These are phyloP conservation scores for Heptranchias perlo DNA, from an alignment of 2,113 vertebrate genomes.

Conservation along the genomic window DNA sequence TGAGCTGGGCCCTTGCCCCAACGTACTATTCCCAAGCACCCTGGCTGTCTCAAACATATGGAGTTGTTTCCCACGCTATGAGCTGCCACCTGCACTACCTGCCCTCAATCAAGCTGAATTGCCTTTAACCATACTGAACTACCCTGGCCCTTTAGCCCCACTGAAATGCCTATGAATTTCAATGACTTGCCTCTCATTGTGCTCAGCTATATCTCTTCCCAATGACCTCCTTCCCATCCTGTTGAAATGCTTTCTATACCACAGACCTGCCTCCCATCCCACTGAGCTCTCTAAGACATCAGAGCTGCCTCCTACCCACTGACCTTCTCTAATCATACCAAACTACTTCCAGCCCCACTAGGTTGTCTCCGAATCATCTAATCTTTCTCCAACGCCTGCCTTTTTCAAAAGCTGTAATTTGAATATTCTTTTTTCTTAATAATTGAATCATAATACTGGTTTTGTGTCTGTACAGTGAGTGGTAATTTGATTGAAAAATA, in stretches of 20 bases:
- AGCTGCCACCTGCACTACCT: background rate
- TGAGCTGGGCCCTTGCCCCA: background rate
- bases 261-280: background rate
- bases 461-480: background rate
- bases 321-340: background rate
- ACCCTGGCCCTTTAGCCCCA: background rate
- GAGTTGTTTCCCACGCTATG: background rate
- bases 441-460: background rate
- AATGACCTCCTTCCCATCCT: background rate
- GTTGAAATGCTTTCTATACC: background rate
- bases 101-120: background rate
- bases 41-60: background rate
- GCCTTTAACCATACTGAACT: background rate
- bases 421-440: background rate
- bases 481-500: constrained; percentile 3
- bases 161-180: background rate
- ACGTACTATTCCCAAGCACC: background rate
- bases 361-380: background rate
- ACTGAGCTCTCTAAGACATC: background rate
- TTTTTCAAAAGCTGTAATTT: background rate
- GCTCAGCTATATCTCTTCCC: background rate
- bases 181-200: background rate
- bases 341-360: background rate
- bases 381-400: background rate
- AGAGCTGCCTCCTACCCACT: no score